Base-by-base conservation (phyloP, 1,140 invertebrate species). In the Holcopasites calliopsidis region DNA sequence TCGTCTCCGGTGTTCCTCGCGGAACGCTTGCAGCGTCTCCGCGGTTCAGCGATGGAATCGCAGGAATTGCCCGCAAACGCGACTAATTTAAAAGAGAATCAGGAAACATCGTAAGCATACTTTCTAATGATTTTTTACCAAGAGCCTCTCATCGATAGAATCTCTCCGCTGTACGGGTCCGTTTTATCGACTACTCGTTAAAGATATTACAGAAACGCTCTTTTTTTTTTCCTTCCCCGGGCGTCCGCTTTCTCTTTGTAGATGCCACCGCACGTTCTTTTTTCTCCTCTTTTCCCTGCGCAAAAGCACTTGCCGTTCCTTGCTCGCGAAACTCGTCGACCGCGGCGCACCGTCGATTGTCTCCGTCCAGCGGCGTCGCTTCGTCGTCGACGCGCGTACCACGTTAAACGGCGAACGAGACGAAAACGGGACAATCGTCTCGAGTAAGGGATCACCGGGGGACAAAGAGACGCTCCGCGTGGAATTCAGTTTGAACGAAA, bases 401-500 rank as follows among this genome's bases (percentile, higher is more conserved):
- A n/a, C 10, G 40, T 31, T 44, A 16, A 47, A 62, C 18, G 26
- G 18, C 23, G 7, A 44, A 42, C 60, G 28, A 44, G 16, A 62
- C n/a, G 60, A 21, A 44, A 31, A 44, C 18, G 40, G 7, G 40
- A 16, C 40, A 21, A 13, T 40, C 35, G 38, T 40, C 16, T 61
- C 10, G 7, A 8, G 38, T 38, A 21, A 23, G 33, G 13, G 26
- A 18, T 1, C 23, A 61, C 2, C 0, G 4, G 38, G 7, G n/a
- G 0, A 16, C 10, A 44, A n/a, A 62, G 40, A n/a, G 38, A 23
- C 7, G 8, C 1, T 23, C 7, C 3, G 18, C 21, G n/a, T 23
- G 40, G 40, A 62, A 62, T 44, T 62, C n/a, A 62, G 44, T 62
- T 62, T 62, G n/a, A 62, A 47, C 10, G n/a, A 62, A 62, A 62